A percentile compares a stretch with the other conserved stretches of the same genome.
Conservation (phyloP, 2,888 invertebrate species). For the Plebejus melissa region DNA sequence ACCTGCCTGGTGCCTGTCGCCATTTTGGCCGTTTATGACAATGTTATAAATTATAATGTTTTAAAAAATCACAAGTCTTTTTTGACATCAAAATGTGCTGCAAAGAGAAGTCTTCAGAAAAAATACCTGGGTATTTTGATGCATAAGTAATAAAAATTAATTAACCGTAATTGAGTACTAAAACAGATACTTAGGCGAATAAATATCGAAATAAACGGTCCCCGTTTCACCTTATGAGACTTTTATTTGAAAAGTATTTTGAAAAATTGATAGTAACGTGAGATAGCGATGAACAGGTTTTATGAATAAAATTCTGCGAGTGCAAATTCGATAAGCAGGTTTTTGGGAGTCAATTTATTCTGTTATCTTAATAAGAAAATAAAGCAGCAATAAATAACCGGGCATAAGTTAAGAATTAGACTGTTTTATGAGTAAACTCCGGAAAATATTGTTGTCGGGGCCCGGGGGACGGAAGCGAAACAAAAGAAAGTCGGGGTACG, state of each 20-base stretch:
- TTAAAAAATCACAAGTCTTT: neutral
- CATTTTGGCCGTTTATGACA: neutral
- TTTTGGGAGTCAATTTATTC: conserved; percentile 5
- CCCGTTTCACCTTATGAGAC: neutral
- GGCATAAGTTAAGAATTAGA: conserved; percentile 4
- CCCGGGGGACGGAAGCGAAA: neutral
- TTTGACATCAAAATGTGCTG: neutral
- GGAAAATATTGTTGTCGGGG: conserved; percentile 2
- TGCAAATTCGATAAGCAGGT: conserved; percentile 11
- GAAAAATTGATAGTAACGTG: neutral
- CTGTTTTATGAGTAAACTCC: conserved; percentile 18
- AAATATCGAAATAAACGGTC: neutral
- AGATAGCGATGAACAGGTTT: neutral
- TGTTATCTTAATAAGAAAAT: neutral
- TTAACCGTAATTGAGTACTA: neutral
- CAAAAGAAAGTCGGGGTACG: conserved; percentile 15
- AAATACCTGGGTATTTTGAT: neutral
- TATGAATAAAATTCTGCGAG: neutral
- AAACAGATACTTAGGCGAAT: neutral
- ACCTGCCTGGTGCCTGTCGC: neutral
- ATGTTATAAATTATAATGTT: too few relatives aligned
- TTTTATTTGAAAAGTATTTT: neutral
- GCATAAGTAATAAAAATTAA: neutral
- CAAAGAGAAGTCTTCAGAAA: neutral
- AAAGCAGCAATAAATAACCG: neutral